Conservation (phyloP, 2,113 vertebrate genomes). For the Ictidomys tridecemlineatus region DNA sequence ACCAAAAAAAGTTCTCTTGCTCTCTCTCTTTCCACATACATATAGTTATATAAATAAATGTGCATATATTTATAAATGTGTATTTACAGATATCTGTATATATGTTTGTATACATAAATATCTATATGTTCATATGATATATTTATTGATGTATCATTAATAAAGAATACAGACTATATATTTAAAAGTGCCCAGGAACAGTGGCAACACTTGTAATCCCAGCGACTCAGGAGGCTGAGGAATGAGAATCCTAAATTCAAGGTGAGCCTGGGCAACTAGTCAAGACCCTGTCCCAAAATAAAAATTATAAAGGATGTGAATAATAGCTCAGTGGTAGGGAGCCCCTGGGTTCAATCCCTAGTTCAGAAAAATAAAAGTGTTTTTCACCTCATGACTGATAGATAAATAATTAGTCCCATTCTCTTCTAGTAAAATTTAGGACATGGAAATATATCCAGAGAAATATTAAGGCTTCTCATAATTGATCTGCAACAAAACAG, state of each 20-base stretch:
- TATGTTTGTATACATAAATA: not conserved
- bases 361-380: no score
- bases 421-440: constrained; percentile 61
- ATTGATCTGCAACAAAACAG: constrained; percentile 69
- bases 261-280: not conserved
- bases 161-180: not conserved
- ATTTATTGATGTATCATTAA: not conserved
- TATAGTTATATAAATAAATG: not conserved
- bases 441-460: constrained; percentile 63
- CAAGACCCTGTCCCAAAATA: not conserved
- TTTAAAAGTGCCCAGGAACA: not conserved
- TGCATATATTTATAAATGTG: not conserved
- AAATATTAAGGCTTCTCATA: constrained; percentile 60
- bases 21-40: not conserved
- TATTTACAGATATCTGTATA: not conserved
- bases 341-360: not conserved
- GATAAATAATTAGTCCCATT: constrained; percentile 51
- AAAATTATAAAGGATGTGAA: not conserved
- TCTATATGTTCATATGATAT: not conserved
- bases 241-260: not conserved
- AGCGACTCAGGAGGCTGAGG: not conserved
- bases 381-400: constrained; percentile 32
- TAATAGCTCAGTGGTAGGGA: not conserved
- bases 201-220: not conserved
- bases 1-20: not conserved